phyloP scores from a whole-genome alignment of 2,888 invertebrate genomes.

The Lingula anatina region DNA sequence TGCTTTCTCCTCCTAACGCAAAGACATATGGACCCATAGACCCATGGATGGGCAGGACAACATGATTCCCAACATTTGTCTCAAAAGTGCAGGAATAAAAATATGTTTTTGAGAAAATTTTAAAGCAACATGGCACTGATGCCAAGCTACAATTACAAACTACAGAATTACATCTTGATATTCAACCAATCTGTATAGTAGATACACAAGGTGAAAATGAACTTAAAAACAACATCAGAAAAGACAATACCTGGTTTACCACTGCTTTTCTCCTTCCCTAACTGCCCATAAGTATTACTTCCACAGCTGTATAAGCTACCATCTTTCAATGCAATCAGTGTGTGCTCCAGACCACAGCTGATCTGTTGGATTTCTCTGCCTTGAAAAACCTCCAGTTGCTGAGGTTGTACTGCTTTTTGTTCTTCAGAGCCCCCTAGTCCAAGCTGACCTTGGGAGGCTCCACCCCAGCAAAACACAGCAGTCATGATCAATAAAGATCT shows the following conservation, averaged over 20 bases:
- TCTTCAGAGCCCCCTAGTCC: constrained; percentile 74
- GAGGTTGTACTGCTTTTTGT: constrained; percentile 54
- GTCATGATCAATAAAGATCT: constrained; percentile 16
- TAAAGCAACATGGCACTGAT: not conserved
- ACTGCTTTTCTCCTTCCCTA: constrained; percentile 63
- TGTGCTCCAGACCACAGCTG: constrained; percentile 79
- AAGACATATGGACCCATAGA: too few relatives aligned
- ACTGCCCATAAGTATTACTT: constrained; percentile 84
- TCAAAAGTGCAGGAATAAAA: too few relatives aligned
- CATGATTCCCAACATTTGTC: not conserved
- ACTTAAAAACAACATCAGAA: too few relatives aligned
- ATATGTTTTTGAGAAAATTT: not conserved
- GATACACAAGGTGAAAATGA: too few relatives aligned
- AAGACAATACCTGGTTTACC: constrained; percentile 45
- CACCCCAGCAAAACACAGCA: constrained; percentile 64
- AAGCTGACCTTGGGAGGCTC: constrained; percentile 70
- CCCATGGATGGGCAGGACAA: too few relatives aligned
- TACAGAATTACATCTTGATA: constrained; percentile 59
- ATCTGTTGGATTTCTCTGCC: constrained; percentile 37
- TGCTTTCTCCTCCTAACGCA: too few relatives aligned
- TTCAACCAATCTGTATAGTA: too few relatives aligned
- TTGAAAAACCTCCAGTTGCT: too few relatives aligned
- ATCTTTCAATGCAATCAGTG: constrained; percentile 68
- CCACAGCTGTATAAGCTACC: constrained; percentile 88
- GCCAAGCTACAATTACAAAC: constrained; percentile 62